Percentiles rank a stretch among this genome's conserved stretches.
phyloP scores from a whole-genome alignment of 2,797 vertebrate species.

The Dicrostonyx torquatus region DNA sequence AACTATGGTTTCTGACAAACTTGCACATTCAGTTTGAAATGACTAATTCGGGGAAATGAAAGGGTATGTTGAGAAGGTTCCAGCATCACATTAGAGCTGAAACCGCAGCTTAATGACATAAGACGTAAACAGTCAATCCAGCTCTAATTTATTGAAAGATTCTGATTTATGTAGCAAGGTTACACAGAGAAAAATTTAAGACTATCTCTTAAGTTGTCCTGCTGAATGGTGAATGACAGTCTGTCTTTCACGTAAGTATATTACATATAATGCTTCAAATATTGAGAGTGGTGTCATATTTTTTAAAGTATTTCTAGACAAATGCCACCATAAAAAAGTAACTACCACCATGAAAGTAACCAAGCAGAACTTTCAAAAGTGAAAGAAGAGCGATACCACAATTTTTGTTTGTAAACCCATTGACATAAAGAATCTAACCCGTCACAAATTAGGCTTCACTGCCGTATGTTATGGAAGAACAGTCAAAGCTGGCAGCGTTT shows the following conservation, averaged over 20 bases:
- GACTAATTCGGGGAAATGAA: slow-evolving; percentile 63
- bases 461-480: slow-evolving; percentile 85
- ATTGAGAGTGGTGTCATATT: slow-evolving; percentile 50
- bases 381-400: slow-evolving; percentile 80
- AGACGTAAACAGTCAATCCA: slow-evolving; percentile 18
- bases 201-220: background rate
- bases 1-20: slow-evolving; percentile 50
- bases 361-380: slow-evolving; percentile 76
- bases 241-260: slow-evolving; percentile 70
- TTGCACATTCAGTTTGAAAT: slow-evolving; percentile 43
- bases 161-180: slow-evolving; percentile 53
- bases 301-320: slow-evolving; percentile 77
- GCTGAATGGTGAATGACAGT: slow-evolving; percentile 44
- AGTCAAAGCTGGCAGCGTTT: slow-evolving; percentile 94
- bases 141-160: slow-evolving; percentile 28
- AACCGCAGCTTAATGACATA: background rate
- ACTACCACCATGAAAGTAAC: slow-evolving; percentile 77
- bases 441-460: slow-evolving; percentile 85
- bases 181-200: slow-evolving; percentile 32
- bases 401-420: slow-evolving; percentile 78
- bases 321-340: slow-evolving; percentile 67
- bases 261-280: slow-evolving; percentile 19
- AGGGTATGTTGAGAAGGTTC: background rate
- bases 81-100: slow-evolving; percentile 20
- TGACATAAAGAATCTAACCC: slow-evolving; percentile 83